Evolutionary conservation across 2,888 invertebrate genomes (phyloP).

Genomic region (Hypercompe scribonia): DNA sequence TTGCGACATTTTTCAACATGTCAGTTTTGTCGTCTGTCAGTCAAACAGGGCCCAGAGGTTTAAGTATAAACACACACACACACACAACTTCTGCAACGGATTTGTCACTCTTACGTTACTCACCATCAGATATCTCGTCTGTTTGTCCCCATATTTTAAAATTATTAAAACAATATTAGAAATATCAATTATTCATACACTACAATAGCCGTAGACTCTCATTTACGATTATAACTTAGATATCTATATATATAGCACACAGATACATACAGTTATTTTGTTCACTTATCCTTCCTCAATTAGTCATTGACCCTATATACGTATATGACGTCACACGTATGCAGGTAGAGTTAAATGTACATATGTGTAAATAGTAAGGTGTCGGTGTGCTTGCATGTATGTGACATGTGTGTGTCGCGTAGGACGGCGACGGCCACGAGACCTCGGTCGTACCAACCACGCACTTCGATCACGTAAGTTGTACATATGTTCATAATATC

Average conservation of each 20-base stretch:
- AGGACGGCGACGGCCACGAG: conserved; percentile 83
- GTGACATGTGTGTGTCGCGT: conserved; percentile 72
- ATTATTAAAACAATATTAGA: too few species aligned
- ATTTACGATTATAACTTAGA: background rate
- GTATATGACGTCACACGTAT: conserved; percentile 21
- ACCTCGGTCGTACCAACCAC: conserved; percentile 77
- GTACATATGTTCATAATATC: conserved; percentile 15
- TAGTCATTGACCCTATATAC: background rate
- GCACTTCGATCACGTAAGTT: conserved; percentile 82
- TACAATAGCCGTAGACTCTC: too few species aligned
- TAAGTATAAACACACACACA: too few species aligned
- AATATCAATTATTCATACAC: too few species aligned
- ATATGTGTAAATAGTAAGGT: conserved; percentile 65
- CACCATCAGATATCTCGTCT: too few species aligned
- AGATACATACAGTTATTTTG: background rate
- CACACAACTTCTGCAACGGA: too few species aligned
- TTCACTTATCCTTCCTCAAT: background rate
- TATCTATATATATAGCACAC: background rate
- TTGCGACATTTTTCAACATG: too few species aligned
- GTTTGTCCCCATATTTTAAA: too few species aligned
- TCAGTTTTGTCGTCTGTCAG: too few species aligned
- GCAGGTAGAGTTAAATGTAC: conserved; percentile 48
- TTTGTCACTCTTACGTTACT: too few species aligned
- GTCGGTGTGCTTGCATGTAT: conserved; percentile 81
- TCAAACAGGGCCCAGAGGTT: too few species aligned